Conservation (phyloP, 2,797 vertebrate genomes). For the Pygocentrus nattereri region DNA sequence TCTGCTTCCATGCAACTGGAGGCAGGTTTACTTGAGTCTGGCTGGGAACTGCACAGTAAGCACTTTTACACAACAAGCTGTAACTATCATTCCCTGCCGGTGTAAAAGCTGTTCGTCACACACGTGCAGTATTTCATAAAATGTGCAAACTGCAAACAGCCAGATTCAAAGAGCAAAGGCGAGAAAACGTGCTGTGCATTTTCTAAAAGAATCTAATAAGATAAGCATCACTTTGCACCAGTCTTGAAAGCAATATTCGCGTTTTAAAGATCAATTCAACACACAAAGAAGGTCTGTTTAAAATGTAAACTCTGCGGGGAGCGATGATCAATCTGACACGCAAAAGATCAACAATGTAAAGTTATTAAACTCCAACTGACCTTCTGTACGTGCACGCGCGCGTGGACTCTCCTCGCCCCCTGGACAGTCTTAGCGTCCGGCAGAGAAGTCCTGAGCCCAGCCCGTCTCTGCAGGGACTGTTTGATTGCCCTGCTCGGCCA, state of each 20-base stretch:
- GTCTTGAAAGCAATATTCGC: not conserved
- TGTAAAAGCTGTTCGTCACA: constrained; percentile 35
- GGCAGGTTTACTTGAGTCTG: not conserved
- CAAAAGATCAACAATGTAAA: not conserved
- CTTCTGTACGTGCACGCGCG: not conserved
- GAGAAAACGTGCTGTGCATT: not conserved
- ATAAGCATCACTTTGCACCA: not conserved
- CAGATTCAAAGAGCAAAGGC: not conserved
- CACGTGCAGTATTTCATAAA: constrained; percentile 54
- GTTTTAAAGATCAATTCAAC: not conserved
- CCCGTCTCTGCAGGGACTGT: not conserved
- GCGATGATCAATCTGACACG: not conserved
- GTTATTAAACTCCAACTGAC: constrained; percentile 6
- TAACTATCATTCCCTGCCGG: constrained; percentile 29
- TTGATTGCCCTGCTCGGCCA: not conserved
- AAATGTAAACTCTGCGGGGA: no score
- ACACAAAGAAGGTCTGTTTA: not conserved
- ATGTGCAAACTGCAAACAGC: not conserved
- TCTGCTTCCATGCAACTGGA: not conserved
- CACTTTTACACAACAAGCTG: constrained; percentile 53
- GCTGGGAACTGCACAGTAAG: constrained; percentile 33
- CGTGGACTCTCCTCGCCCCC: not conserved
- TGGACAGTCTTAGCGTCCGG: not conserved
- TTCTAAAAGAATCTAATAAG: not conserved
- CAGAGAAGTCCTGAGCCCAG: not conserved